Conservation (phyloP, 2,113 vertebrate species). For the Mustela lutreola region DNA sequence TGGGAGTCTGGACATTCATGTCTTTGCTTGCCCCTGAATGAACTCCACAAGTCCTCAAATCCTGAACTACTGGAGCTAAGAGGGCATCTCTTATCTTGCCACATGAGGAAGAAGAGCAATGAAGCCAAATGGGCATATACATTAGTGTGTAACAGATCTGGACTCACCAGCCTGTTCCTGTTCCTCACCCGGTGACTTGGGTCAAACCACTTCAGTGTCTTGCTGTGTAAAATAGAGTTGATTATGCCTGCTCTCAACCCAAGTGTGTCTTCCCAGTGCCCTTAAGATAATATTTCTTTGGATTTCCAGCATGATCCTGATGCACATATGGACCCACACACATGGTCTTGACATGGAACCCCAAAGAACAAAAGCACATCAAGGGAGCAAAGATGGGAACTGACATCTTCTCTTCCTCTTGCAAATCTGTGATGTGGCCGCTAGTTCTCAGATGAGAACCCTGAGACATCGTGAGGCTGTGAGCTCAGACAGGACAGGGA, state of each 20-base stretch:
- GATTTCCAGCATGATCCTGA: background rate
- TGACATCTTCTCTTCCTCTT: no score
- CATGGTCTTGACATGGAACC: accelerated
- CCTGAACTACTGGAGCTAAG: background rate
- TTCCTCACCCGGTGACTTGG: background rate
- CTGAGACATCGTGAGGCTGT: accelerated
- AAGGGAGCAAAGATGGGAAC: background rate
- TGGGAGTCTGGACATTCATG: background rate
- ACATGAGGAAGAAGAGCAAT: background rate
- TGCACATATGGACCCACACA: accelerated
- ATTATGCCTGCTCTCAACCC: background rate
- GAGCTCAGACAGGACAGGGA: accelerated
- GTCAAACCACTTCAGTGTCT: background rate
- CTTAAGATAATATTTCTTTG: background rate
- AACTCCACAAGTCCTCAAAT: background rate
- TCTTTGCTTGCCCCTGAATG: background rate
- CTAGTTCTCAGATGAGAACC: background rate
- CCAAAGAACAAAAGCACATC: background rate
- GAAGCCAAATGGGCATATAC: background rate
- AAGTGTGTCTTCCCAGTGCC: background rate
- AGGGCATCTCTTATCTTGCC: background rate
- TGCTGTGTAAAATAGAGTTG: background rate
- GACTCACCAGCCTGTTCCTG: accelerated
- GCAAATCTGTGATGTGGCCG: accelerated
- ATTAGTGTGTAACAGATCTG: accelerated